A percentile compares a stretch with the other conserved stretches of the same genome.
These are phyloP conservation scores for Tetramorium bicarinatum DNA, from an alignment of 2,888 invertebrate species.

Conservation along the genomic window DNA sequence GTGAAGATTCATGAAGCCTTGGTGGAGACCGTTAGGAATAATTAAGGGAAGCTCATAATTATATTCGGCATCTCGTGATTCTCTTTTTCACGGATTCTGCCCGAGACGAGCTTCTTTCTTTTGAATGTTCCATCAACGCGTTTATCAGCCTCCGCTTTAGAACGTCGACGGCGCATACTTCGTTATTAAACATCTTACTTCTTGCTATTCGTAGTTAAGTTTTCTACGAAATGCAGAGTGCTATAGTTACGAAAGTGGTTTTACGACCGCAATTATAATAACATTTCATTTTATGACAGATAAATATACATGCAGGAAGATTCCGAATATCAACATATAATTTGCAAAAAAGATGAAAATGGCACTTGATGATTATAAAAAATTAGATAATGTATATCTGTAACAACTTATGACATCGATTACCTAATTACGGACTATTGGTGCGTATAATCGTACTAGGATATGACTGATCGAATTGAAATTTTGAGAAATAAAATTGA, in stretches of 20 bases:
- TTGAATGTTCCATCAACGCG: slow-evolving; percentile 1
- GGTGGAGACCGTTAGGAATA: neutral
- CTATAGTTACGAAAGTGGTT: neutral
- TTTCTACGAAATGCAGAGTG: neutral
- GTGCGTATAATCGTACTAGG: neutral
- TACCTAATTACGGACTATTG: neutral
- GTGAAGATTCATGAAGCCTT: neutral
- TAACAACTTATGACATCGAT: neutral
- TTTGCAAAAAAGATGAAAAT: neutral
- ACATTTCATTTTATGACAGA: neutral
- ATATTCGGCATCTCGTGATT: slow-evolving; percentile 3
- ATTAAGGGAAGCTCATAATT: slow-evolving; percentile 21
- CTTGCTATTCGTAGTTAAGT: slow-evolving; percentile 9
- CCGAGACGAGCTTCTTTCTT: neutral
- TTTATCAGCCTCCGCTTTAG: neutral
- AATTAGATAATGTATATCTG: neutral
- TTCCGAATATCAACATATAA: neutral
- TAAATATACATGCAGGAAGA: neutral
- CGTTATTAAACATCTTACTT: slow-evolving; percentile 24
- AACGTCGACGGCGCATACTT: neutral
- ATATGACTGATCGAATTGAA: neutral
- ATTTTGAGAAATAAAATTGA: neutral
- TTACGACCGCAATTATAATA: slow-evolving; percentile 7
- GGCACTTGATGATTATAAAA: neutral
- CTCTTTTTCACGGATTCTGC: neutral